These are phyloP conservation scores for Aphrophora alni DNA, from an alignment of 2,888 invertebrate species.

Conservation along the genomic window DNA sequence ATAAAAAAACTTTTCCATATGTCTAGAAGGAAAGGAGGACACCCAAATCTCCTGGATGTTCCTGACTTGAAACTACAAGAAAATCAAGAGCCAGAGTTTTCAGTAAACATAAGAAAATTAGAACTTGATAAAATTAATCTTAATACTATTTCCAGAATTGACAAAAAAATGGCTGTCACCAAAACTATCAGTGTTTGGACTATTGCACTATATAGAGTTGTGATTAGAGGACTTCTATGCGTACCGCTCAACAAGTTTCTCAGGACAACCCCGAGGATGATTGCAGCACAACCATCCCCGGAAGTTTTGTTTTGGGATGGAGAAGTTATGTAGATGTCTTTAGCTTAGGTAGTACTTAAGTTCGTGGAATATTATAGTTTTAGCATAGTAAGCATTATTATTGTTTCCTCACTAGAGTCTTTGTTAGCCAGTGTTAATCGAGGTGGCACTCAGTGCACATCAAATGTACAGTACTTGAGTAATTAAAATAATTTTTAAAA, in stretches of 20 bases:
- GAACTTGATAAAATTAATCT: not conserved
- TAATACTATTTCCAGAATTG: not conserved
- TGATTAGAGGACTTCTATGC: not conserved
- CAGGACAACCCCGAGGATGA: not conserved
- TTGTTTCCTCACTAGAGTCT: no score
- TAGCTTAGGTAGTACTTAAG: no score
- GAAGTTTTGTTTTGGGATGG: not conserved
- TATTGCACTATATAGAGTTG: not conserved
- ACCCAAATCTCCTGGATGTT: not conserved
- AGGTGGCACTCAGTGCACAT: no score
- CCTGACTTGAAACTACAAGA: not conserved
- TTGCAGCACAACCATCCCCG: not conserved
- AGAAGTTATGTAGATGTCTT: no score
- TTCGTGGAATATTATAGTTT: no score
- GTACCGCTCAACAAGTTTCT: not conserved
- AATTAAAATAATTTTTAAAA: no score
- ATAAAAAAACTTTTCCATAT: not conserved
- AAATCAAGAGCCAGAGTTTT: not conserved
- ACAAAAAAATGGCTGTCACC: not conserved
- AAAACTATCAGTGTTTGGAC: not conserved
- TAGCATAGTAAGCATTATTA: no score
- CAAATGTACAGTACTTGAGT: no score
- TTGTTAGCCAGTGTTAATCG: no score
- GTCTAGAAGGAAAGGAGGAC: not conserved
- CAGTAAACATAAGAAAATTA: not conserved